Conservation (phyloP, 2,888 invertebrate genomes). For the Ferrisia virgata region DNA sequence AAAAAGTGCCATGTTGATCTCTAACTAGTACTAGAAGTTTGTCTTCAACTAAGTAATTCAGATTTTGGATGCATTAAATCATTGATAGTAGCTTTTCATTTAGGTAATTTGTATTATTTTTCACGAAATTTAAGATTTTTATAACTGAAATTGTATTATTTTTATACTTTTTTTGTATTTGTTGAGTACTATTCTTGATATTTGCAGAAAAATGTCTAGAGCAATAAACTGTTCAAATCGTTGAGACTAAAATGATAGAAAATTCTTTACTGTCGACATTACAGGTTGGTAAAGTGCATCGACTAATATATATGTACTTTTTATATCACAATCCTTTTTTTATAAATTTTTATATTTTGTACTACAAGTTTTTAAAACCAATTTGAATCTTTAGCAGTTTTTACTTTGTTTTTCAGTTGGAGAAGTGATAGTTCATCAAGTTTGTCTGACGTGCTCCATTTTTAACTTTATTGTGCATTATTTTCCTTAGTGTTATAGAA, state of each 20-base stretch:
- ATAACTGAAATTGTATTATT: neutral
- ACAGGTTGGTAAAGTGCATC: neutral
- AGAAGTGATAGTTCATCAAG: neutral
- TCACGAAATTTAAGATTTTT: neutral
- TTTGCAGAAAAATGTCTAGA: neutral
- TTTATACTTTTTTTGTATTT: neutral
- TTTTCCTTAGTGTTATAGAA: neutral
- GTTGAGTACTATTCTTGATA: neutral
- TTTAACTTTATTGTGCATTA: neutral
- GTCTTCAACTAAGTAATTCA: no score
- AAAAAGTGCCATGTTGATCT: no score
- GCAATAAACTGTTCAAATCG: neutral
- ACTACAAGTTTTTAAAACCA: neutral
- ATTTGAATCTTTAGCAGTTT: neutral
- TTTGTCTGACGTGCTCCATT: neutral
- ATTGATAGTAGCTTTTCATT: neutral
- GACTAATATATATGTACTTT: neutral
- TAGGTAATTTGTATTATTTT: neutral
- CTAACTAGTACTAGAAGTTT: no score
- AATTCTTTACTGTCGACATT: neutral
- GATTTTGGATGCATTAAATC: no score
- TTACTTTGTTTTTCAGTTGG: neutral
- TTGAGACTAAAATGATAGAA: neutral
- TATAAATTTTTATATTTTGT: neutral
- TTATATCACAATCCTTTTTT: neutral